Percentiles rank a stretch among this genome's conserved stretches.
These are phyloP conservation scores for Solenodon paradoxus DNA, from an alignment of 2,113 vertebrate species.

Conservation along the genomic window DNA sequence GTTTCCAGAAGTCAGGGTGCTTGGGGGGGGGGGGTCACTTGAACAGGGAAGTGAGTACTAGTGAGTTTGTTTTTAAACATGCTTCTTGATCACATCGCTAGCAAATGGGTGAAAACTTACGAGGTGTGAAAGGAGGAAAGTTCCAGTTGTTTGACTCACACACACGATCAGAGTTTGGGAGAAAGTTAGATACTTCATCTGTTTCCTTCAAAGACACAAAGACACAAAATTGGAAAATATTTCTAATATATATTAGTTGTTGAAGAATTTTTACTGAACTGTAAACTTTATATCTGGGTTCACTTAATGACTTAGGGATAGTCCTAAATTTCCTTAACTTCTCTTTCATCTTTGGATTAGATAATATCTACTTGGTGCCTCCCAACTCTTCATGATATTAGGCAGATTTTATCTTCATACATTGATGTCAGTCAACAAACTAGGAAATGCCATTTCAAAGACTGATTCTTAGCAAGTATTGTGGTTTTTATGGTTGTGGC, in stretches of 20 bases:
- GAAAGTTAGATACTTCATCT: conserved; percentile 93
- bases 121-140: conserved; percentile 91
- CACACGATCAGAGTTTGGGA: conserved; percentile 75
- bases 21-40: no score
- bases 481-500: background rate
- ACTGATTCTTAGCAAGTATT: background rate
- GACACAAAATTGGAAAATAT: background rate
- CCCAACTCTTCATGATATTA: background rate
- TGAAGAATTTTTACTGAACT: background rate
- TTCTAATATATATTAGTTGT: background rate
- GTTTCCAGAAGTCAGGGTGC: rapidly evolving
- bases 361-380: background rate
- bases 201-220: conserved; percentile 89
- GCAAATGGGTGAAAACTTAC: conserved; percentile 82
- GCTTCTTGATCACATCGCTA: rapidly evolving
- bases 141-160: conserved; percentile 89
- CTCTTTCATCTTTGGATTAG: background rate
- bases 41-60: background rate
- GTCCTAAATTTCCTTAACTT: background rate
- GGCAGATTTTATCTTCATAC: background rate
- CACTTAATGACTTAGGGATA: background rate
- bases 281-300: background rate
- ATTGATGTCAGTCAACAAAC: background rate
- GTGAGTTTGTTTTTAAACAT: background rate
- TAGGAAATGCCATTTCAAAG: background rate